Evolutionary conservation across 2,113 vertebrate genomes (phyloP).

Genomic region (Limnothrissa miodon): DNA sequence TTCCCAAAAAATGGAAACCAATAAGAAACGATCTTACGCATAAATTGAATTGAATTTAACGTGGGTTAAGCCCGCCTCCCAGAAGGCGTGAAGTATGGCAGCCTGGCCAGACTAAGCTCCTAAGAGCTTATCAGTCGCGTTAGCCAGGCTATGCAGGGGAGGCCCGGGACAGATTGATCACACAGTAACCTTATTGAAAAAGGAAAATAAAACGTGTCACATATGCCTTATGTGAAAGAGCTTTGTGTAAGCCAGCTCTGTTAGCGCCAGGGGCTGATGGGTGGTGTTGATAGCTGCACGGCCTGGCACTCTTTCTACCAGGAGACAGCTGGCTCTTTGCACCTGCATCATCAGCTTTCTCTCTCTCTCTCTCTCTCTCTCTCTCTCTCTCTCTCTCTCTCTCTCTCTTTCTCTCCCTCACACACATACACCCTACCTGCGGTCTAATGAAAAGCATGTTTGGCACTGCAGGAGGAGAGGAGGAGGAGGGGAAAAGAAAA

Average conservation of each 20-base stretch:
- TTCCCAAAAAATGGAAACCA: no score
- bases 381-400: neutral
- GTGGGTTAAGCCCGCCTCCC: no score
- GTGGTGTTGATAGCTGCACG: neutral
- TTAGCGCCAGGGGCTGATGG: neutral
- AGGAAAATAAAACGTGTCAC: neutral
- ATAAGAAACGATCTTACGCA: no score
- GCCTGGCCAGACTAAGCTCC: no score
- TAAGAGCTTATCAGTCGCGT: no score
- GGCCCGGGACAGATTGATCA: neutral
- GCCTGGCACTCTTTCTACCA: conserved; percentile 38
- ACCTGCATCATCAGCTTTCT: conserved; percentile 53
- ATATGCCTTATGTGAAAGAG: neutral
- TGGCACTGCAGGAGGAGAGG: conserved; percentile 1
- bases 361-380: neutral
- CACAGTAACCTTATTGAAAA: neutral
- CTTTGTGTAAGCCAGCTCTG: neutral
- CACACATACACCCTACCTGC: no score
- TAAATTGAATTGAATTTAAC: no score
- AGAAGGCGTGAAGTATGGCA: no score
- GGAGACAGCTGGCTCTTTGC: conserved; percentile 59
- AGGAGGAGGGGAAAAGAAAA: neutral
- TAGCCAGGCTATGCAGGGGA: no score
- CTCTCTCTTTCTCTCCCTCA: conserved; percentile 33
- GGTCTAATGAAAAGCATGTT: conserved; percentile 56